Evolutionary conservation across 2,888 invertebrate genomes (phyloP), one percentile per base, ranked within the genome.

Genomic region (Drosophila paramelanica): DNA sequence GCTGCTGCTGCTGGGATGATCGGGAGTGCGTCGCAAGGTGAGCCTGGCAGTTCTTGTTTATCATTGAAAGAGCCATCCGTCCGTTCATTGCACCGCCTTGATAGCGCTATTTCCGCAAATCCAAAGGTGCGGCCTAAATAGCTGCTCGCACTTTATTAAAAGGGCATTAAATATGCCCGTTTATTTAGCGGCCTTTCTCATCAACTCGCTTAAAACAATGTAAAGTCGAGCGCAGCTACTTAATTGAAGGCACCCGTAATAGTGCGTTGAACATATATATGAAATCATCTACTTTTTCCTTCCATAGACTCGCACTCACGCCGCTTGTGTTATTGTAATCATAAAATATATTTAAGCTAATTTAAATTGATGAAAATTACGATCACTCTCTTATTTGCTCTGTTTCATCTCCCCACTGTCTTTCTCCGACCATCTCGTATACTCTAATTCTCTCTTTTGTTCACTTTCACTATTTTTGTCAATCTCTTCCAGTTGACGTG

Each of bases 51-150:
- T 78, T 72, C 77, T 76, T 56, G 60, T 64, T 76, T 57, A 38
- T 61, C 66, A 51, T 57, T 53, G 46, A 65, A 55, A 50, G 47
- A 31, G 36, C 33, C 77, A 77, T 70, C 72, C 81, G 59, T 20
- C 43, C 81, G 81, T 83, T 88, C 87, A 76, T 88, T 88, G 81
- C 83, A 64, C 81, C 41, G 52, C 42, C 56, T 39, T 57, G 60
- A 79, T 67, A 82, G 50, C 11, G 36, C 31, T 23, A 36, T 51
- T 75, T 76, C 76, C 73, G 73, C 52, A 69, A 43, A 33, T 17
- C 3, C 31, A n/a, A 50, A 66, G 67, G 56, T 51, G 56, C n/a
- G 64, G 62, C 41, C 46, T 4, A 45, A 45, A 64, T 42, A 60
- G 57, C 42, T 13, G 56, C 31, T 36, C 31, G 45, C 53, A 45